These are phyloP conservation scores for Eupithecia insigniata DNA, from an alignment of 2,888 invertebrate species.

Conservation along the genomic window DNA sequence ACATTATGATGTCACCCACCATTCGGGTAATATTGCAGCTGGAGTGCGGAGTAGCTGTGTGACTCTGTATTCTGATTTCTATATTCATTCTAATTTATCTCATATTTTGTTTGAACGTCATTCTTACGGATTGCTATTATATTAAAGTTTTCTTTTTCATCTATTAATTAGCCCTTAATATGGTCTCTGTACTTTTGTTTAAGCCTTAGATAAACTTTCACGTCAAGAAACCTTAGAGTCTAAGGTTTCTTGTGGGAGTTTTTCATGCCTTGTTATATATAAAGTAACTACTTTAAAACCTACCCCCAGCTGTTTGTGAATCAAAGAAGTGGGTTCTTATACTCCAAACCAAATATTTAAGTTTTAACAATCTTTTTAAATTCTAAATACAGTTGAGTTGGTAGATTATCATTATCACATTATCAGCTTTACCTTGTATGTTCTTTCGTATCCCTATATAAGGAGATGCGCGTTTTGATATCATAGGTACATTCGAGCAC, in stretches of 20 bases:
- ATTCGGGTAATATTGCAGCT: constrained; percentile 18
- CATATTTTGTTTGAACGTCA: not conserved
- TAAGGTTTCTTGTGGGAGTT: not conserved
- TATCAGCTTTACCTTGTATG: constrained; percentile 6
- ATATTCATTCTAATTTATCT: not conserved
- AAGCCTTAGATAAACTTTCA: too few relatives aligned
- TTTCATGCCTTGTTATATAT: not conserved
- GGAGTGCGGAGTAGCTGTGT: constrained; percentile 8
- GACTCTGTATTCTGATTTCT: not conserved
- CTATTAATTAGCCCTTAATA: not conserved
- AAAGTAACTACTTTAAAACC: not conserved
- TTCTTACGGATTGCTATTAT: not conserved
- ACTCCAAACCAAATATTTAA: not conserved
- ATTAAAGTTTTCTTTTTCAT: not conserved
- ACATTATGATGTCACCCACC: constrained; percentile 32
- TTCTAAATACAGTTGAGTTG: not conserved
- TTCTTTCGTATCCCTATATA: constrained; percentile 16
- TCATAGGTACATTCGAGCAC: constrained; percentile 11
- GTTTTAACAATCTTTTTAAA: not conserved
- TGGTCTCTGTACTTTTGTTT: not conserved
- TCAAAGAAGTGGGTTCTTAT: too few relatives aligned
- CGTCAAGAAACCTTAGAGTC: too few relatives aligned
- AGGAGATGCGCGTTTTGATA: constrained; percentile 25
- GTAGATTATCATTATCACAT: not conserved
- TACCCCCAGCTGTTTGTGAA: not conserved